Evolutionary conservation across 2,888 invertebrate genomes (phyloP), one percentile per base, ranked within the genome.

Genomic region (Campopleginae sp.): DNA sequence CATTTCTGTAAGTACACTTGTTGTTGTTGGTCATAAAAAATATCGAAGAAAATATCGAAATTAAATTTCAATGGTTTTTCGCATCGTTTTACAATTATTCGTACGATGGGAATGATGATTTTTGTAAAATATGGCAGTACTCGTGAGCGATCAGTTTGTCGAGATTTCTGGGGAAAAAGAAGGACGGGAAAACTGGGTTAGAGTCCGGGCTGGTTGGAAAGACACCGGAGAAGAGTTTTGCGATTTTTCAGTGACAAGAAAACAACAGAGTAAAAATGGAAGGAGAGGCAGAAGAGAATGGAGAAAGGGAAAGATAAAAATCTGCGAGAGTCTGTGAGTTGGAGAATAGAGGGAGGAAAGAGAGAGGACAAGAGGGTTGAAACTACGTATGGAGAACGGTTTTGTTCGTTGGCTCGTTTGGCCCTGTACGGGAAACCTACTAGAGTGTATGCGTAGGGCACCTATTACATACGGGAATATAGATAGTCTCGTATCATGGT

Each of bases 1-100:
- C 99, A 99, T 95, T 99, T 99, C 95, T 99, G 99, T 96, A 93
- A 95, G 96, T 95, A 75, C 14, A 75, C 10, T 31, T 44, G 48
- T 65, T 76, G 46, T 66, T 42, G 12, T 14, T 19, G 10, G 12
- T 31, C 23, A 31, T 27, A 38, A 19, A 58, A 72, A 17, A 42
- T 27, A 27, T 33, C 6, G 7, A 38, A 7, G 5, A 33, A 65
- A 31, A 42, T n/a, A 66, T 19, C 1, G 19, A 19, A 23, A 66
- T 42, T 42, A 10, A 42, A 8, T 14, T 14, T 5, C 4, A 14
- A 10, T 1, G 27, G 27, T 58, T 58, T 14, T 14, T 27, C 12
- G 12, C 10, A 12, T 23, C 23, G 38, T 23, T 12, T 51, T 19
- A 6, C 51, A 51, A 51, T 51, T 8, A 19, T 6, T 8, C 17